Base-by-base conservation (phyloP, 2,888 invertebrate genomes). In the Psococerastis gibbosa region DNA sequence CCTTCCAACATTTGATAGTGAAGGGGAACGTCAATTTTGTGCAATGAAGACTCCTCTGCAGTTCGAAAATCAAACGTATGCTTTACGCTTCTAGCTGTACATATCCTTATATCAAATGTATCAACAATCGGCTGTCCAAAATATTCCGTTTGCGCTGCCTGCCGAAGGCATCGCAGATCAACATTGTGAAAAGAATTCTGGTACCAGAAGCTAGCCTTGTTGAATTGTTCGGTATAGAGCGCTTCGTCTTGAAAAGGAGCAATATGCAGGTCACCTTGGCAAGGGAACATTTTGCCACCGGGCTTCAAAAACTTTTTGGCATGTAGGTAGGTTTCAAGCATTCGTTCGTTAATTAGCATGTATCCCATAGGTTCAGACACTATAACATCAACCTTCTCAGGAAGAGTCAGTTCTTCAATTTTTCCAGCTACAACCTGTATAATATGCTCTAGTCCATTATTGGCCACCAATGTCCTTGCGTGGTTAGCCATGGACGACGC, bases 321-420 rank as follows among this genome's bases (percentile, higher is more conserved):
- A 68, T 97, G 97, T 48, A 98, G 68, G 66, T 91, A 98, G 1
- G 94, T 94, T 66, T 98, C 98, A 52, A 98, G 68, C 98, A 98
- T 98, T 49, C 97, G 71, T 62, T 98, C 97, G 66, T 98, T 98
- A 62, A 94, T 94, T 45, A 98, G 66, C 97, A 98, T 97, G 61
- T 98, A 98, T n/a, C 97, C 97, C 97, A 98, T 98, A 0, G 97
- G 97, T 65, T 98, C 98, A 2, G 94, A 95, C 52, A 98, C 88
- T 54, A 98, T 95, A 34, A 94, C 78, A 65, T 98, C 97, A 16
- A 98, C 95, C 55, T 71, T 74, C 61, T 97, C 95, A 2, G 95
- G 92, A 49, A 98, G 66, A 52, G 85, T 84, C 35, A 98, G 87
- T 66, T 98, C 98, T 63, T 98, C 98, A 48, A 98, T 91, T 70